Base-by-base conservation (phyloP, 1,140 invertebrate species). In the Vollenhovia emeryi region DNA sequence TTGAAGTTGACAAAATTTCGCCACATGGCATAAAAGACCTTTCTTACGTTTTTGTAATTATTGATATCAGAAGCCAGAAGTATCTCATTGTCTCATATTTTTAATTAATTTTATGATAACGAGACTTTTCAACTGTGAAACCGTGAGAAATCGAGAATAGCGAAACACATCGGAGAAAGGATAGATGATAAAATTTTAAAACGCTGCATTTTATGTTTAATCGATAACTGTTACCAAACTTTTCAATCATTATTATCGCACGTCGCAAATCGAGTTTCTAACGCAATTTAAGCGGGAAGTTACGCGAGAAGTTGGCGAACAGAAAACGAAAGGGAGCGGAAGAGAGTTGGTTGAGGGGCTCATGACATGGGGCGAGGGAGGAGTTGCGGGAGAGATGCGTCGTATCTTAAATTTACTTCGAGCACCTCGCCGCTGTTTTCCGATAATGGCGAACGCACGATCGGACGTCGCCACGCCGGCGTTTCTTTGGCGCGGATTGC, bases 391-490 rank as follows among this genome's bases (percentile, higher is more conserved):
- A 78, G 59, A 64, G 21, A 68, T 60, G 36, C 64, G 33, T 79
- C 73, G 73, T 84, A 62, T 84, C 75, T 68, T 69, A 85, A 85
- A 85, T 85, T 80, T 80, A 85, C 84, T 69, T 69, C 48, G 62
- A 85, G 75, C 62, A 85, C n/a, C 76, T 82, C 62, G 52, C 75
- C 50, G 50, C 76, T 68, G 52, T 85, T 85, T 85, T 85, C 76
- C 84, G 64, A 85, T 85, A 85, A 85, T 68, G 50, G 48, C 52
- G 43, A 80, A 68, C 75, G 60, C 76, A 43, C 40, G 50, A 71
- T 30, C 52, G 66, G 78, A 82, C 78, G 66, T 24, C 75, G 40
- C 75, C 43, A 62, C 27, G n/a, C 24, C 64, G 78, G 24, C 1
- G 48, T 55, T 69, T 21, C 64, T 62, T 52, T 43, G 71, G 43